Conservation (phyloP, 53 echinoderm and acorn worm species). For the Henricia sp. region DNA sequence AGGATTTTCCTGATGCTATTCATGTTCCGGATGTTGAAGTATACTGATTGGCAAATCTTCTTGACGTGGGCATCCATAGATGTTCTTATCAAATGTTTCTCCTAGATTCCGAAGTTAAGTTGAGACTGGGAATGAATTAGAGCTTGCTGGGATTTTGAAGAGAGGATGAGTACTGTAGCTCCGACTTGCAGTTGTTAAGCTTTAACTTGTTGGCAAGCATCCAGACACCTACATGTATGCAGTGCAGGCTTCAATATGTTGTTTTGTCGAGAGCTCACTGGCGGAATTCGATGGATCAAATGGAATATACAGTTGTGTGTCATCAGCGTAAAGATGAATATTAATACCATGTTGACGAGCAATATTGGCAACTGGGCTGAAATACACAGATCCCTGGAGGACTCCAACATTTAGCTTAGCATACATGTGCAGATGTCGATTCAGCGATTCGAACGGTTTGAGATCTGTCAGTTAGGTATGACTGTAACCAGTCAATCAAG, state of each 20-base stretch:
- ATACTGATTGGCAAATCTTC: constrained; percentile 14
- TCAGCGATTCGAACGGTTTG: constrained; percentile 16
- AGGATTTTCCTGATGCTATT: constrained; percentile 1
- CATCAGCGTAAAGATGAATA: constrained; percentile 55
- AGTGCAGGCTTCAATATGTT: constrained; percentile 2
- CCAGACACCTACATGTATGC: constrained; percentile 34
- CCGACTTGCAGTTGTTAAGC: no score
- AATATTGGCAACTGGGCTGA: constrained; percentile 40
- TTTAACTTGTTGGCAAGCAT: constrained; percentile 48
- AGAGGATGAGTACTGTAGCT: no score
- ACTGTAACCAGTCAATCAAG: constrained; percentile 36
- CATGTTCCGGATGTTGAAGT: constrained; percentile 16
- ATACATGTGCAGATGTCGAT: neutral
- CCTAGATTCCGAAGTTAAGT: constrained; percentile 23
- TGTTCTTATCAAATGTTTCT: neutral
- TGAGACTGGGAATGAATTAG: no score
- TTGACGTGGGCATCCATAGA: constrained; percentile 34
- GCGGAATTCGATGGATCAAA: constrained; percentile 22
- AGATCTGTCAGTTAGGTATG: constrained; percentile 45
- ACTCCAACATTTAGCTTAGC: constrained; percentile 1
- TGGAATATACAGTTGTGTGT: constrained; percentile 51
- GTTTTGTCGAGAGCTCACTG: constrained; percentile 11
- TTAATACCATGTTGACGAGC: constrained; percentile 30
- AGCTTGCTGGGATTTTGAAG: no score
- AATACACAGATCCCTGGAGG: neutral